Evolutionary conservation across 2,113 vertebrate species (phyloP).

Genomic region (Regulus satrapa): DNA sequence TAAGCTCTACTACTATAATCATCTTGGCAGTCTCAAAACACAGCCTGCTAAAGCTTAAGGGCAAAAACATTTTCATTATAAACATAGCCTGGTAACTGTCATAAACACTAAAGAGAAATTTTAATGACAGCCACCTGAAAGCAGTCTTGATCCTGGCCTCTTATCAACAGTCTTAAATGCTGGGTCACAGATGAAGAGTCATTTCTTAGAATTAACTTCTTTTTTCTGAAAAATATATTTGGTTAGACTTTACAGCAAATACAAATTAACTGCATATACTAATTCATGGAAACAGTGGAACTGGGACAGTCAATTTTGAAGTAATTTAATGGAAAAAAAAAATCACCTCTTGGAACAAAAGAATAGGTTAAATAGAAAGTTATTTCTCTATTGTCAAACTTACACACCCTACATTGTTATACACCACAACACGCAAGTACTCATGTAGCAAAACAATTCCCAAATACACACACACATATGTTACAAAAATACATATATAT

Average conservation of each 20-base stretch:
- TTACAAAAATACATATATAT: neutral
- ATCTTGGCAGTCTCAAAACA: neutral
- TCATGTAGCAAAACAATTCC: neutral
- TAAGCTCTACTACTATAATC: neutral
- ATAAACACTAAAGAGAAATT: neutral
- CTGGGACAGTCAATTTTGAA: neutral
- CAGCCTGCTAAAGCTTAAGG: neutral
- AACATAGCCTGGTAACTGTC: neutral
- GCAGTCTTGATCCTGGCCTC: constrained; percentile 94
- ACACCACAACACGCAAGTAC: neutral
- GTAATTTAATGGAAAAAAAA: neutral
- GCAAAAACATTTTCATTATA: neutral
- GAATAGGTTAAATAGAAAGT: neutral
- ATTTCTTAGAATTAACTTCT: constrained; percentile 90
- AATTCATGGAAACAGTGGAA: neutral
- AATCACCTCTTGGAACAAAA: neutral
- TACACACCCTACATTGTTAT: neutral
- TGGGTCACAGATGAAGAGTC: constrained; percentile 79
- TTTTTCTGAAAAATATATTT: constrained; percentile 76
- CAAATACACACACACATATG: neutral
- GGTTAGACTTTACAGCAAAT: neutral
- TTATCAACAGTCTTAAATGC: constrained; percentile 86
- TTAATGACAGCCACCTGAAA: constrained; percentile 82
- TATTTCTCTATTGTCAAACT: neutral
- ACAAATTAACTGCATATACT: neutral